These are phyloP conservation scores for Camponotus fellah DNA, from an alignment of 2,888 invertebrate species.

Conservation along the genomic window DNA sequence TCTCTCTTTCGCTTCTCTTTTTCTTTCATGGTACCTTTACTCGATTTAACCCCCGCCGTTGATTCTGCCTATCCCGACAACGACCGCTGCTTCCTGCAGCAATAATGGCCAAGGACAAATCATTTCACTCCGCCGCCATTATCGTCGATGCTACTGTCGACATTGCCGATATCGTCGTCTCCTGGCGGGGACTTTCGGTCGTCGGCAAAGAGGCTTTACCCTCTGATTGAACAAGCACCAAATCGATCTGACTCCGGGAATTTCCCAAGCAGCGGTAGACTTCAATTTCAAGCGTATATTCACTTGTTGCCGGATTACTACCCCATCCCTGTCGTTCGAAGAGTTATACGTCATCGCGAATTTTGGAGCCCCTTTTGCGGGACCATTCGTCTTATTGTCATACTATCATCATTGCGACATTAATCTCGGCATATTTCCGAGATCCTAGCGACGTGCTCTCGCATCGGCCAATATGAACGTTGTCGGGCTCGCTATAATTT, in stretches of 20 bases:
- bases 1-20: background rate
- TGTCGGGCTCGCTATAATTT: constrained; percentile 53
- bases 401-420: constrained; percentile 5
- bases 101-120: constrained; percentile 77
- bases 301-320: constrained; percentile 64
- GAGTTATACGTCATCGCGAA: constrained; percentile 59
- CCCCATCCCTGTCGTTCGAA: constrained; percentile 7
- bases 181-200: constrained; percentile 52
- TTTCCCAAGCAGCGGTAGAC: constrained; percentile 49
- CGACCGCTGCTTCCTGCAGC: constrained; percentile 56
- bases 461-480: constrained; percentile 33
- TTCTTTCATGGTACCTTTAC: constrained; percentile 74
- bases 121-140: constrained; percentile 72
- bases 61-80: constrained; percentile 30
- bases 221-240: constrained; percentile 68
- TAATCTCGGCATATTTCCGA: constrained; percentile 25
- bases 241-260: constrained; percentile 60
- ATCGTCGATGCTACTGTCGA: constrained; percentile 62
- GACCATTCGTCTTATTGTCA: background rate
- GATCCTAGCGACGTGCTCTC: constrained; percentile 28
- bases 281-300: constrained; percentile 66
- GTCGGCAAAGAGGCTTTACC: constrained; percentile 72
- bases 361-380: constrained; percentile 54
- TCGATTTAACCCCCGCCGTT: constrained; percentile 74
- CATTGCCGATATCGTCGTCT: constrained; percentile 67